phyloP scores from a whole-genome alignment of 2,113 vertebrate species.

The Pituophis catenifer region DNA sequence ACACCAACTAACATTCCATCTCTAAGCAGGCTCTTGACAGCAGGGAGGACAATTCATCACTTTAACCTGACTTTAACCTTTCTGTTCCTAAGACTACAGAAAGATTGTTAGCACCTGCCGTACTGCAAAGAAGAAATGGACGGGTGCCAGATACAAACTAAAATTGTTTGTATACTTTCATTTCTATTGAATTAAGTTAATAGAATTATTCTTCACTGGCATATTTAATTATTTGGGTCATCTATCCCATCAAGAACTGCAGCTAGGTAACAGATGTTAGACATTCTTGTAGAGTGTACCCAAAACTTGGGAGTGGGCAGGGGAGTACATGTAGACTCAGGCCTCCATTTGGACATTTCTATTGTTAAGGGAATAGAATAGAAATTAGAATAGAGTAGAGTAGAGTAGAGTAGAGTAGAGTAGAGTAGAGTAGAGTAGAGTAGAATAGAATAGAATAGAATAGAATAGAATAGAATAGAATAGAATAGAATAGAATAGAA shows the following conservation, averaged over 20 bases:
- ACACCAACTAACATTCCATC: not conserved
- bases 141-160: not conserved
- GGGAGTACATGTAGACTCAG: not conserved
- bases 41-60: not conserved
- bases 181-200: not conserved
- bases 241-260: not conserved
- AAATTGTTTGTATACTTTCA: not conserved
- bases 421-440: too few relatives aligned
- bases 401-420: too few relatives aligned
- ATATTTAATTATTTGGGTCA: not conserved
- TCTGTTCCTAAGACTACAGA: not conserved
- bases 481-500: too few relatives aligned
- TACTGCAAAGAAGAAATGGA: not conserved
- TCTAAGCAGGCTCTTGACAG: not conserved
- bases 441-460: too few relatives aligned
- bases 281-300: not conserved
- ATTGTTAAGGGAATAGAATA: too few relatives aligned
- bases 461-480: too few relatives aligned
- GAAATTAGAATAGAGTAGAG: too few relatives aligned
- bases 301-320: not conserved
- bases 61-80: constrained; percentile 6
- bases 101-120: not conserved
- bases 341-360: not conserved
- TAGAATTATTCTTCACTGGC: not conserved
- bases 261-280: not conserved